Evolutionary conservation across 1,140 invertebrate species (phyloP).

Genomic region (Trachymyrmex cornetzi): DNA sequence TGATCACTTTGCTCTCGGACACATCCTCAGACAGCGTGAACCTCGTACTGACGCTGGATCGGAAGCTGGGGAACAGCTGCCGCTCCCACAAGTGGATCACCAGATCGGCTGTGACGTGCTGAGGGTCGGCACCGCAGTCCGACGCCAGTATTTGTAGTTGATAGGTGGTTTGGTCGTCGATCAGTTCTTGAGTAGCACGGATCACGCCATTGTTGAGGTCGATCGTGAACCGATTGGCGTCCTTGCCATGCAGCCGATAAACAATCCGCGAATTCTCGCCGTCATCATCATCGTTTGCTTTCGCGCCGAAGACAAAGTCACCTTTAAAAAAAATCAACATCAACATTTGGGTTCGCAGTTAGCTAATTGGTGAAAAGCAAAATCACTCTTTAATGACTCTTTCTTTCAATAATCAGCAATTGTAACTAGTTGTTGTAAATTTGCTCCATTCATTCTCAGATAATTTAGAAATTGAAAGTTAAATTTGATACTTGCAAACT

Average conservation of each 20-base stretch:
- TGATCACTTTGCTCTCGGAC: constrained; percentile 91
- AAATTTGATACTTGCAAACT: no score
- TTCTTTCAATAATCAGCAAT: neutral
- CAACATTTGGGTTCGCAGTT: neutral
- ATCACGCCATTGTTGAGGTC: constrained; percentile 94
- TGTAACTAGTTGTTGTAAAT: no score
- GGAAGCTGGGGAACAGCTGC: constrained; percentile 92
- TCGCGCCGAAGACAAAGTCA: constrained; percentile 95
- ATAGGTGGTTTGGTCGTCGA: constrained; percentile 88
- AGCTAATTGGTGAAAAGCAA: neutral
- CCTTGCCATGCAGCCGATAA: constrained; percentile 93
- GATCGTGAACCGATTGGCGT: constrained; percentile 92
- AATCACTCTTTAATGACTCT: neutral
- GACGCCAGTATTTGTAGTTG: constrained; percentile 91
- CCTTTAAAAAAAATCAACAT: constrained; percentile 80
- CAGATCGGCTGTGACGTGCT: constrained; percentile 90
- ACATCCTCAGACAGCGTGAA: constrained; percentile 94
- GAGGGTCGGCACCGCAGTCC: constrained; percentile 89
- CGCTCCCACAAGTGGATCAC: constrained; percentile 91
- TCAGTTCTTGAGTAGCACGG: constrained; percentile 89
- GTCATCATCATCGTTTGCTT: constrained; percentile 93
- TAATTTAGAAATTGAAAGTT: neutral
- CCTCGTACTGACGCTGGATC: constrained; percentile 89
- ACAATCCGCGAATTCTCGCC: constrained; percentile 92
- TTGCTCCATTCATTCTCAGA: neutral